These are phyloP conservation scores for Palythoa grandiflora DNA, from an alignment of 92 coral and sea anemone species.

Conservation along the genomic window DNA sequence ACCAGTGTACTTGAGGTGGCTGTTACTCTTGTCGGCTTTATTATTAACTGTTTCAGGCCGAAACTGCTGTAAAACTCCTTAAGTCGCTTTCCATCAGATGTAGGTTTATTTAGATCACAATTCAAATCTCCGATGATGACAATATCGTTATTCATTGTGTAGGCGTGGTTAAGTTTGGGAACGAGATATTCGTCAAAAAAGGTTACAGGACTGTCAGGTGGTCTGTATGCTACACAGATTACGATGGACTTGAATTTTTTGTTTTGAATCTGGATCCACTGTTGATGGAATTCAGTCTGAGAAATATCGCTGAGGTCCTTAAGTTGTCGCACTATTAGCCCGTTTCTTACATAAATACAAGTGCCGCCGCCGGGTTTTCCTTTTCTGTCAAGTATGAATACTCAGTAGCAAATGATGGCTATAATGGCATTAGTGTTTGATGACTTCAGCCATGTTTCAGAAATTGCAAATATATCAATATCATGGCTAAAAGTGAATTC, in stretches of 20 bases:
- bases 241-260: slow-evolving; percentile 36
- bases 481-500: slow-evolving; percentile 9
- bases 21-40: slow-evolving; percentile 10
- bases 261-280: slow-evolving; percentile 34
- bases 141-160: slow-evolving; percentile 35
- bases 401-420: slow-evolving; percentile 33
- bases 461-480: slow-evolving; percentile 30
- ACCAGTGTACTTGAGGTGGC: slow-evolving; percentile 7
- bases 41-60: slow-evolving; percentile 56
- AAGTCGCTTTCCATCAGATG: slow-evolving; percentile 39
- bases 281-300: slow-evolving; percentile 39
- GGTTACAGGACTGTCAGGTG: slow-evolving; percentile 37
- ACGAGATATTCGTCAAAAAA: slow-evolving; percentile 12
- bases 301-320: slow-evolving; percentile 45
- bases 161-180: slow-evolving; percentile 14
- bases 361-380: slow-evolving; percentile 35
- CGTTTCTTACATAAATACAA: slow-evolving; percentile 32
- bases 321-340: slow-evolving; percentile 29
- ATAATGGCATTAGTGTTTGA: slow-evolving; percentile 40
- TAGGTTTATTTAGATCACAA: slow-evolving; percentile 39
- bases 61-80: slow-evolving; percentile 58
- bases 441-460: slow-evolving; percentile 44
- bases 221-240: slow-evolving; percentile 39
- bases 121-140: slow-evolving; percentile 55
- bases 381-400: slow-evolving; percentile 35